Evolutionary conservation across 1,140 invertebrate species (phyloP), one percentile per base, ranked within the genome.

Genomic region (Hylaeus volcanicus): DNA sequence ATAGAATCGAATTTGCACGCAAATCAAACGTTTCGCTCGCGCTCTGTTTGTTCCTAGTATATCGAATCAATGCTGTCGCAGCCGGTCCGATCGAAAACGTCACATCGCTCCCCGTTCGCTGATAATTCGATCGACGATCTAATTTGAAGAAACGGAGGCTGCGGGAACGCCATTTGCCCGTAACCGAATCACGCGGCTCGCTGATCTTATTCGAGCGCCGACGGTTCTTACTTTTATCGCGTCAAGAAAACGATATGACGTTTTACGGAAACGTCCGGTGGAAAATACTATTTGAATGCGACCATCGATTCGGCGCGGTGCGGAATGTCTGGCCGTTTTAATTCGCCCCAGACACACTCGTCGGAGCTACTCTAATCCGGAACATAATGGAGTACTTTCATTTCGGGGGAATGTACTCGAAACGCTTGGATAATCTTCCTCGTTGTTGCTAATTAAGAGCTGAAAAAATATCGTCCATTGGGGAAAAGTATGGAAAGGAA

Each of bases 131-230:
- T 86, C 79, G 70, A 55, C 58, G 78, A 82, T 78, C 70, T 86
- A 85, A 86, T 86, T 86, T 69, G 74, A 86, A 64, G 64, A 56
- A 85, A 58, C 68, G 14, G 39, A 79, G 74, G 53, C 61, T 55
- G 70, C 53, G 60, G 56, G 14, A 76, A 75, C 83, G 72, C 69
- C 79, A 72, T 85, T 83, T 72, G 39, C 60, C 63, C 51, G 53
- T 86, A 86, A 86, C 75, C 81, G 84, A 74, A 86, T 86, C 85
- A 86, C 66, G 56, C 85, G 63, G 72, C 37, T 82, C 76, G 79
- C 58, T 83, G 85, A 76, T 83, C 74, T 84, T 73, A 68, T 83
- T 87, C 78, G 70, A 48, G 45, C 63, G 26, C 56, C 66, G 37
- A 58, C 43, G 64, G 14, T 51, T 51, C 63, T 58, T 45, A 48